These are phyloP conservation scores for Drosophila lacicola DNA, from an alignment of 2,888 invertebrate species.

Conservation along the genomic window DNA sequence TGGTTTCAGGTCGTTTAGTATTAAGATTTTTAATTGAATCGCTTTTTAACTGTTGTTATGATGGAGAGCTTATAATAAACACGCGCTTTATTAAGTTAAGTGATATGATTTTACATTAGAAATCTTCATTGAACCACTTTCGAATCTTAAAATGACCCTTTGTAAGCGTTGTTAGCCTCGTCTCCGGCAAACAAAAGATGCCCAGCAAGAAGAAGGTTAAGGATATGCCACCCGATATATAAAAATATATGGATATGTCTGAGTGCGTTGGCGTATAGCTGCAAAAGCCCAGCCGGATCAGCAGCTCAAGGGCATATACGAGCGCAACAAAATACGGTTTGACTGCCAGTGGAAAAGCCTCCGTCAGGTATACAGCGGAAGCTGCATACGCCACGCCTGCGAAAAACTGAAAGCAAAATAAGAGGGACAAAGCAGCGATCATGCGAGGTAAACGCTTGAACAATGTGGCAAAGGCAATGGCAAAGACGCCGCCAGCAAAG, in stretches of 20 bases:
- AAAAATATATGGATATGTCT: constrained; percentile 60
- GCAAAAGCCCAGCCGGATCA: constrained; percentile 65
- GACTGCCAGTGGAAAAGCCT: constrained; percentile 78
- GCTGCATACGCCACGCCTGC: constrained; percentile 69
- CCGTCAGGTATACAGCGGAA: constrained; percentile 79
- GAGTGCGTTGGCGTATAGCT: constrained; percentile 17
- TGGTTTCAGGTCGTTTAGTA: too few relatives aligned
- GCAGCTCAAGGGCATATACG: constrained; percentile 65
- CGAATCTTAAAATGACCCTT: constrained; percentile 73
- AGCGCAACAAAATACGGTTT: constrained; percentile 74
- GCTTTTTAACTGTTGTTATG: too few relatives aligned
- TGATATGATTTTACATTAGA: constrained; percentile 26
- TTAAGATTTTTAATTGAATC: too few relatives aligned
- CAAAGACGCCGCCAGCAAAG: constrained; percentile 61
- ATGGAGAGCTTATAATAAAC: too few relatives aligned
- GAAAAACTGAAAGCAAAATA: constrained; percentile 70
- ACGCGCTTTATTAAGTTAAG: too few relatives aligned
- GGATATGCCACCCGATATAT: constrained; percentile 63
- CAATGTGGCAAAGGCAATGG: constrained; percentile 67
- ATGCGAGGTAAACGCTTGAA: constrained; percentile 40
- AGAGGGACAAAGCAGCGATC: constrained; percentile 55
- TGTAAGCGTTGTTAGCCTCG: constrained; percentile 64
- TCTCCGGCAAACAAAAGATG: constrained; percentile 77
- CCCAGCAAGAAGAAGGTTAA: constrained; percentile 62
- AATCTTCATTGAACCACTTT: constrained; percentile 71